Evolutionary conservation across 2,797 vertebrate genomes (phyloP).

Genomic region (Xerus rutilus): DNA sequence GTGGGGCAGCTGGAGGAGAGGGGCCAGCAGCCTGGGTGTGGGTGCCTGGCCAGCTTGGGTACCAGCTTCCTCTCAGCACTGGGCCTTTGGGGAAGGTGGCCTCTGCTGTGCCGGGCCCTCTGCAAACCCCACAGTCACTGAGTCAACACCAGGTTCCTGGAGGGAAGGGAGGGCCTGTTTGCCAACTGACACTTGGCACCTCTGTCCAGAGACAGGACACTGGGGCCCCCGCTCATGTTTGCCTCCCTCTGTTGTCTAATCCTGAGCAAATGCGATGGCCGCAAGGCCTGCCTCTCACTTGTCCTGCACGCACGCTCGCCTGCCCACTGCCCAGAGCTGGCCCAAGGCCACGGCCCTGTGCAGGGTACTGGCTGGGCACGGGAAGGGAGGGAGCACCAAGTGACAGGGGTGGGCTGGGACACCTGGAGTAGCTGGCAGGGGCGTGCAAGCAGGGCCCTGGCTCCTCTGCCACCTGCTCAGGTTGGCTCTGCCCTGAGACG

Average conservation of each 20-base stretch:
- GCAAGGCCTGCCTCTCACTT: neutral
- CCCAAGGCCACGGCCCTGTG: neutral
- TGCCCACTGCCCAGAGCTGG: neutral
- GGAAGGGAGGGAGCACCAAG: neutral
- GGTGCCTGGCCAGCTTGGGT: neutral
- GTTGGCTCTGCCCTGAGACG: neutral
- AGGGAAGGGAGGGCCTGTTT: slow-evolving; percentile 73
- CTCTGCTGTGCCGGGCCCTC: neutral
- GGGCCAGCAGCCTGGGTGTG: neutral
- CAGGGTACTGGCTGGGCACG: neutral
- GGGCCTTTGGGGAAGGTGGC: neutral
- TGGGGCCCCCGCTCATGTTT: neutral
- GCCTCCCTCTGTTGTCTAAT: slow-evolving; percentile 29
- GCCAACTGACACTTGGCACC: neutral
- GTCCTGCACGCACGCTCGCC: neutral
- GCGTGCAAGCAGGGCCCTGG: too few species aligned
- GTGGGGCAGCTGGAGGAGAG: neutral
- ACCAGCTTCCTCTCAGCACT: neutral
- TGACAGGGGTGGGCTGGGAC: neutral
- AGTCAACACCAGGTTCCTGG: slow-evolving; percentile 75
- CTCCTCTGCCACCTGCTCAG: fast-evolving
- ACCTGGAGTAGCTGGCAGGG: fast-evolving
- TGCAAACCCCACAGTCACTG: neutral
- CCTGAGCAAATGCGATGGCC: slow-evolving; percentile 55
- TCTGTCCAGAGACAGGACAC: neutral